A percentile compares a stretch with the other conserved stretches of the same genome.
Conservation (phyloP, 2,797 vertebrate species). For the Acrossocheilus wenchowensis region DNA sequence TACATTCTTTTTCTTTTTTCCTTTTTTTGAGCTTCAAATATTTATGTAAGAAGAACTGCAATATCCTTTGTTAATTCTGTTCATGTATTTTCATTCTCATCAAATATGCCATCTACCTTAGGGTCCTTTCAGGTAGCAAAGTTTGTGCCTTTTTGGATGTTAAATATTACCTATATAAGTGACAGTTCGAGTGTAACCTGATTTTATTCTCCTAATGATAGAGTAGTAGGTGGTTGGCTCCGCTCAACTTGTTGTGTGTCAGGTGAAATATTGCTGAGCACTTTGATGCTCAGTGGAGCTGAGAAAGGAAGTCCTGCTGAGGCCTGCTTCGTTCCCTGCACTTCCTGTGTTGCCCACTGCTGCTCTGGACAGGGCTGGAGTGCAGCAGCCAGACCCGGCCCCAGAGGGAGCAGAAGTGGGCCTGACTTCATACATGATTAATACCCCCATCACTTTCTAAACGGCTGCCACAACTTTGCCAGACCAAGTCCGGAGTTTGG, state of each 20-base stretch:
- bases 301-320: conserved; percentile 64
- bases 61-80: background rate
- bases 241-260: conserved; percentile 59
- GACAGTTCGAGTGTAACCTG: conserved; percentile 18
- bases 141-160: background rate
- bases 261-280: conserved; percentile 72
- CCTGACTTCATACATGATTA: conserved; percentile 83
- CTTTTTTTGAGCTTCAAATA: background rate
- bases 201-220: conserved; percentile 40
- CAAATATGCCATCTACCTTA: background rate
- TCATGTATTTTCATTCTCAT: background rate
- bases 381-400: conserved; percentile 43
- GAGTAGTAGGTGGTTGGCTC: conserved; percentile 24
- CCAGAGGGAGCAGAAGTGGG: conserved; percentile 77
- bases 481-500: conserved; percentile 79
- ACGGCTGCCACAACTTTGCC: conserved; percentile 77
- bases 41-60: background rate
- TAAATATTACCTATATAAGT: background rate
- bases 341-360: conserved; percentile 69
- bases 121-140: background rate
- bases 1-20: background rate
- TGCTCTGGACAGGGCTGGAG: conserved; percentile 47
- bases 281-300: conserved; percentile 55
- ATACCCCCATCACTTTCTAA: conserved; percentile 85
- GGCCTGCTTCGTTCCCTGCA: conserved; percentile 61